phyloP scores from a whole-genome alignment of 1,140 invertebrate genomes.

The Coptotermes formosanus region DNA sequence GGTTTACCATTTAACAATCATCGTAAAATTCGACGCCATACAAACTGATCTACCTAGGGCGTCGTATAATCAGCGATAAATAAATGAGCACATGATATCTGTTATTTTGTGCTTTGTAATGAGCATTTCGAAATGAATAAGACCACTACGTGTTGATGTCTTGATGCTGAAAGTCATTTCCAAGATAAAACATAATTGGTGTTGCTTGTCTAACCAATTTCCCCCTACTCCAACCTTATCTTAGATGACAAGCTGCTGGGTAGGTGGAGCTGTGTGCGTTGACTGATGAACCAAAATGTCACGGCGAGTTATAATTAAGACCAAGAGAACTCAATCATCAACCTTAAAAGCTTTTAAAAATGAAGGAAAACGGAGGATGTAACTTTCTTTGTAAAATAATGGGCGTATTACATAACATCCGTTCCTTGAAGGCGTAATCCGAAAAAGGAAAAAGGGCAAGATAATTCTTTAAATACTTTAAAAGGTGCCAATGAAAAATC shows the following conservation, averaged over 20 bases:
- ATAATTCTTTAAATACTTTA: constrained; percentile 1
- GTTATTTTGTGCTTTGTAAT: too few relatives aligned
- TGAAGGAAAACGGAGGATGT: neutral
- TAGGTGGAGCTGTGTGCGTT: neutral
- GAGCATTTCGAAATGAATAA: too few relatives aligned
- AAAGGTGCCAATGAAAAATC: neutral
- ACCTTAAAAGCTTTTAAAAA: neutral
- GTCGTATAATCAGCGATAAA: too few relatives aligned
- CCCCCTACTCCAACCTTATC: neutral
- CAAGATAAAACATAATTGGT: neutral
- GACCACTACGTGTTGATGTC: neutral
- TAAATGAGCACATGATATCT: too few relatives aligned
- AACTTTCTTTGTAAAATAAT: neutral
- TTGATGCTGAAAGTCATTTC: neutral
- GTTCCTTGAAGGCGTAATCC: neutral
- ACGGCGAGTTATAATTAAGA: neutral
- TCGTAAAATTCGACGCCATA: too few relatives aligned
- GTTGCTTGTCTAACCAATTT: neutral
- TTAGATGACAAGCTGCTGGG: neutral
- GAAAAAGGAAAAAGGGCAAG: neutral
- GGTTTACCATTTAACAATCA: too few relatives aligned
- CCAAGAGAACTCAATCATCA: constrained; percentile 9
- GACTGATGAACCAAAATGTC: constrained; percentile 11
- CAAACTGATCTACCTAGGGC: too few relatives aligned
- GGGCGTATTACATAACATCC: neutral